Evolutionary conservation across 37 sponge, comb jelly and placozoan species (phyloP), one percentile per base, ranked within the genome.

Genomic region (Oscarella lobularis): DNA sequence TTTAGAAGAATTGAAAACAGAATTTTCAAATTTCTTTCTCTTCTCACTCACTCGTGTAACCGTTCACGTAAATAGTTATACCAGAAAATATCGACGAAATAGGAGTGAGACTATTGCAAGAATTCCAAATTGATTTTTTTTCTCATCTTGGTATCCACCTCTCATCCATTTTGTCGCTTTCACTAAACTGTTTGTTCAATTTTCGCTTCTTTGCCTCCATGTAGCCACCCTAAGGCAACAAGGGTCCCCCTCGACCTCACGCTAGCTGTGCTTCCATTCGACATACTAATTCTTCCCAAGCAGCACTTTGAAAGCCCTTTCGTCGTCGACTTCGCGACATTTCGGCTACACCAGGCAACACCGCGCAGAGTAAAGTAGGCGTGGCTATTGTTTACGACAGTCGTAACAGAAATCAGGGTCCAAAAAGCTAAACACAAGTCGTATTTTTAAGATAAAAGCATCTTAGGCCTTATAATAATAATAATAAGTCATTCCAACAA

Each of bases 11-110:
- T 27, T 48, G 60, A 48, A 27, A 20, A 68, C 71, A 5, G 31
- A 5, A 5, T 34, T 14, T 5, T 20, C 71, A 35, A 68, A 68
- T 5, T 68, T 34, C 71, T 5, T 34, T 4, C 6, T 14, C 70
- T 68, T 76, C 70, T 27, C 29, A 73, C 9, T 76, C 14, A 76
- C 78, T 20, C 5, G 93, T 92, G 82, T 80, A 92, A 0, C 93
- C 93, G 65, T 88, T 85, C 1, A 92, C 83, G n/a, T 92, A 86
- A 0, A 92, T 81, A 9, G 76, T 74, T 1, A 88, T 87, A 66
- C 87, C 89, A 76, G 65, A 14, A 40, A 92, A 88, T 6, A 88
- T 88, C 9, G 66, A 37, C 6, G 86, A 80, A n/a, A 38, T 39
- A 68, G 4, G 33, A 4, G 31, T 35, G 33, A 68, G 6, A 68